Evolutionary conservation across 2,797 vertebrate species (phyloP).

Genomic region (Arremon aurantiirostris): DNA sequence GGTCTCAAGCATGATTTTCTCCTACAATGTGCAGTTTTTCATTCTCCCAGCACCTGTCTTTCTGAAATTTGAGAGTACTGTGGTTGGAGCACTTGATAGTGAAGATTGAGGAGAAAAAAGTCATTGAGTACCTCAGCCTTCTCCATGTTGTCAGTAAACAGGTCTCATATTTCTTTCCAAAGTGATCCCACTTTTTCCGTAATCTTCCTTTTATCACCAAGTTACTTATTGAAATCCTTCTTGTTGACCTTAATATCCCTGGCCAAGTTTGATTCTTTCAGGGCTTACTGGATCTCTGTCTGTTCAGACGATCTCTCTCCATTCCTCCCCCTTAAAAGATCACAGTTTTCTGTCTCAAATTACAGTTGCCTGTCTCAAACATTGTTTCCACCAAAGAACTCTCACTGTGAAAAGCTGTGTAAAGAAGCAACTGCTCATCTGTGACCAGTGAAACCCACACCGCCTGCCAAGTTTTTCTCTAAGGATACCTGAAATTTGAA

Average conservation of each 20-base stretch:
- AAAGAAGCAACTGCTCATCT: background rate
- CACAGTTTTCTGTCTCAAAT: background rate
- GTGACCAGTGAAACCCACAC: background rate
- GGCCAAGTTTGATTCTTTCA: background rate
- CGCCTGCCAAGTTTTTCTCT: rapidly evolving
- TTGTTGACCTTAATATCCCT: background rate
- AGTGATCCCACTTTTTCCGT: background rate
- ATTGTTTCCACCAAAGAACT: background rate
- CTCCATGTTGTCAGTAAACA: background rate
- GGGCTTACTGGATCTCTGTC: background rate
- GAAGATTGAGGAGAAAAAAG: background rate
- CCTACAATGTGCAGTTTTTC: no score
- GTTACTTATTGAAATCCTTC: background rate
- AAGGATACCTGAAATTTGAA: background rate
- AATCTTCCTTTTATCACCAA: background rate
- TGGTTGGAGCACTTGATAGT: background rate
- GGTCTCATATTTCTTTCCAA: background rate
- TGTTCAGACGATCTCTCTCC: background rate
- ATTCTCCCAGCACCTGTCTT: background rate
- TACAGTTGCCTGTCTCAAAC: background rate
- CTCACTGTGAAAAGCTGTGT: background rate
- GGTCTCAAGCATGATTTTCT: background rate
- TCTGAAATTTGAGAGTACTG: background rate
- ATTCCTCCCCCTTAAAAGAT: background rate
- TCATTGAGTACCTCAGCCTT: background rate